phyloP scores from a whole-genome alignment of 2,797 vertebrate species.

The Lycodopsis pacificus region DNA sequence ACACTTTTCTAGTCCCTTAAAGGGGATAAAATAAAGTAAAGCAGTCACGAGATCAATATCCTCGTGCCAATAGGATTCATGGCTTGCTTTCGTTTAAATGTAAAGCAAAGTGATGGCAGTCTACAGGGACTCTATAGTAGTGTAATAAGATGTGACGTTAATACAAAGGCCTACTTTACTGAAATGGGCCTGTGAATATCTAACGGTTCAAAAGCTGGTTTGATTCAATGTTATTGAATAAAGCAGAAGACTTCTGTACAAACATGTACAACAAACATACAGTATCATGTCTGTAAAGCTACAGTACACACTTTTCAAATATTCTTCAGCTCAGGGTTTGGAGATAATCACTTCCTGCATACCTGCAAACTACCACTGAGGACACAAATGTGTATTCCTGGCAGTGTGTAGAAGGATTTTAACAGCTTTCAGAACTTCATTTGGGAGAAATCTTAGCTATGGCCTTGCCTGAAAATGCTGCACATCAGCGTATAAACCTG shows the following conservation, averaged over 20 bases:
- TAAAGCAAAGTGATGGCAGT: conserved; percentile 31
- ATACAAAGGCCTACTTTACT: background rate
- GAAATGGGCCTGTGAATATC: background rate
- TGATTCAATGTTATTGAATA: background rate
- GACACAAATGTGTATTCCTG: background rate
- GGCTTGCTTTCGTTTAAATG: conserved; percentile 31
- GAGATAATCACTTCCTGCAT: background rate
- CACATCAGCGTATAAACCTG: conserved; percentile 15
- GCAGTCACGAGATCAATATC: background rate
- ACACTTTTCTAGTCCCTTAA: background rate
- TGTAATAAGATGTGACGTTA: conserved; percentile 31
- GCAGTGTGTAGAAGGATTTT: background rate
- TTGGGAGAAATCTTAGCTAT: background rate
- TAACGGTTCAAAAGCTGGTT: background rate
- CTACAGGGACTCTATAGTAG: background rate
- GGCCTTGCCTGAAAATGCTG: background rate
- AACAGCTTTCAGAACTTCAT: background rate
- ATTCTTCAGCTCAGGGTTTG: background rate
- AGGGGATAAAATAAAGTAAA: conserved; percentile 21
- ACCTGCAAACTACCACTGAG: background rate
- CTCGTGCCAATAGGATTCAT: conserved; percentile 18
- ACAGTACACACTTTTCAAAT: background rate
- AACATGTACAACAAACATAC: too few relatives aligned
- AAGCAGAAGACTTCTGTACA: background rate
- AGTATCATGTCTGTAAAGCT: background rate